A percentile compares a stretch with the other conserved stretches of the same genome.
These are phyloP conservation scores for Antennarius striatus DNA, from an alignment of 2,113 vertebrate species.

Conservation along the genomic window DNA sequence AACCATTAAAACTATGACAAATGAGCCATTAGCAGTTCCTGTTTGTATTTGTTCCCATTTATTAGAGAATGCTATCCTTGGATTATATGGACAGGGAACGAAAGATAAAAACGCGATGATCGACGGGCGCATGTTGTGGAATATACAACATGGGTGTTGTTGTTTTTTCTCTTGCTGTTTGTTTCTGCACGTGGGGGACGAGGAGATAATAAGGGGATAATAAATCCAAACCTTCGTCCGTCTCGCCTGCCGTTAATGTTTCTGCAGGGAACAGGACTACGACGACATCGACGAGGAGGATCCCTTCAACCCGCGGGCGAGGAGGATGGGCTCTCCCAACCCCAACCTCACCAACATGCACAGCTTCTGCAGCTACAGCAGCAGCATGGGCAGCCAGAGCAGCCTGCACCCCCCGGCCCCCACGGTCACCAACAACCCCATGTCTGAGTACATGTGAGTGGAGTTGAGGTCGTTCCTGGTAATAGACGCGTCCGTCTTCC, in stretches of 20 bases:
- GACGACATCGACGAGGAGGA: constrained; percentile 93
- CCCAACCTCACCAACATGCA: constrained; percentile 83
- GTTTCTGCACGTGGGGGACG: too few relatives aligned
- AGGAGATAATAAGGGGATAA: too few relatives aligned
- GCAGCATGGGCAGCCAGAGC: constrained; percentile 93
- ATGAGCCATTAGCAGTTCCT: background rate
- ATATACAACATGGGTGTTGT: too few relatives aligned
- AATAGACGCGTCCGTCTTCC: too few relatives aligned
- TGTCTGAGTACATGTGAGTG: constrained; percentile 92
- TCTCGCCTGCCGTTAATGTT: background rate
- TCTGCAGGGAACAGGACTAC: constrained; percentile 85
- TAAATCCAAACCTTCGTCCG: background rate
- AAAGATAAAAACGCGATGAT: background rate
- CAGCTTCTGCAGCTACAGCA: constrained; percentile 98
- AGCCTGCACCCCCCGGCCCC: constrained; percentile 87
- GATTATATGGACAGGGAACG: background rate
- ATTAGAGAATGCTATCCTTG: background rate
- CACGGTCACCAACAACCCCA: constrained; percentile 85
- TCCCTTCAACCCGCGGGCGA: constrained; percentile 90
- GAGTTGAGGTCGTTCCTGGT: too few relatives aligned
- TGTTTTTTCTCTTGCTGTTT: too few relatives aligned
- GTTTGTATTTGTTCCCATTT: background rate
- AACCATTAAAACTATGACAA: background rate
- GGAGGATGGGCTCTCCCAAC: constrained; percentile 81
- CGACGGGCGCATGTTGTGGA: background rate